Evolutionary conservation across 2,113 vertebrate species (phyloP).

Genomic region (Myxocyprinus asiaticus): DNA sequence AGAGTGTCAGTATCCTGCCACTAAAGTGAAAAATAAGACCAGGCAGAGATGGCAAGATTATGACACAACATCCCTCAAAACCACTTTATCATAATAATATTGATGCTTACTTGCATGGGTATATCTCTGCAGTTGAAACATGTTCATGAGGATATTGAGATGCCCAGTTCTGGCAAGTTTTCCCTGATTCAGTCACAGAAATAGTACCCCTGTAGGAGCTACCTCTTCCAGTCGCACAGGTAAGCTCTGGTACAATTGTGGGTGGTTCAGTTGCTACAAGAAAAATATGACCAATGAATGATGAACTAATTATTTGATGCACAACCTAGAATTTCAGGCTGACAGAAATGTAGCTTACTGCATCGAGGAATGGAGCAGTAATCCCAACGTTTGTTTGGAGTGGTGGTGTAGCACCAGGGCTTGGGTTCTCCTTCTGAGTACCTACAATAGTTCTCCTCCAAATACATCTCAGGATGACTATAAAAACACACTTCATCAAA

Average conservation of each 20-base stretch:
- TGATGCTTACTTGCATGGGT: constrained; percentile 89
- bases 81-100: neutral
- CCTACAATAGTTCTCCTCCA: constrained; percentile 78
- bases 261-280: constrained; percentile 80
- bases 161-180: constrained; percentile 86
- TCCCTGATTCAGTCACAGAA: constrained; percentile 79
- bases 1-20: too few relatives aligned
- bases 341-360: constrained; percentile 63
- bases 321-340: neutral
- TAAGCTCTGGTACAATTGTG: constrained; percentile 72
- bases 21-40: too few relatives aligned
- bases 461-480: constrained; percentile 75
- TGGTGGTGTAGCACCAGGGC: constrained; percentile 92
- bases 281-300: neutral
- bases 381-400: constrained; percentile 84
- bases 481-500: neutral
- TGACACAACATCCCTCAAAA: too few relatives aligned
- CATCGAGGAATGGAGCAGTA: constrained; percentile 86
- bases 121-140: constrained; percentile 85
- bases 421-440: constrained; percentile 78
- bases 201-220: constrained; percentile 79
- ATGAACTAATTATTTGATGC: neutral
- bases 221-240: constrained; percentile 83
- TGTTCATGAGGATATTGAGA: constrained; percentile 83
- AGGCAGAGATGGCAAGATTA: too few relatives aligned